phyloP scores from a whole-genome alignment of 2,113 vertebrate genomes.

The Promerops cafer region DNA sequence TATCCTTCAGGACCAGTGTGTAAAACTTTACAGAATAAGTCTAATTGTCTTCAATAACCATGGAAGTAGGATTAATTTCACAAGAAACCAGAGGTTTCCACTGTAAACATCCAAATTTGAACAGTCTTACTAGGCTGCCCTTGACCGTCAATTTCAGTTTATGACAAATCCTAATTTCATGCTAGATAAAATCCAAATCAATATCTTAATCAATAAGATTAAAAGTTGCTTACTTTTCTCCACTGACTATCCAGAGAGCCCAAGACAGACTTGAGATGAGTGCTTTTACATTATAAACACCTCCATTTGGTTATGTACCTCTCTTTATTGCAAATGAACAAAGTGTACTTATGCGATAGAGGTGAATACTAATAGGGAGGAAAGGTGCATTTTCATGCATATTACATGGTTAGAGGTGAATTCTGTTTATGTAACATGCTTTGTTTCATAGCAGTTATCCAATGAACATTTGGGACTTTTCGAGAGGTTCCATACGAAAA shows the following conservation, averaged over 20 bases:
- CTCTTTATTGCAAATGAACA: not conserved
- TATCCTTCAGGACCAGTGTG: not conserved
- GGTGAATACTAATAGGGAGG: not conserved
- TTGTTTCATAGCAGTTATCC: not conserved
- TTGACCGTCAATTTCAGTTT: not conserved
- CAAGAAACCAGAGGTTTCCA: not conserved
- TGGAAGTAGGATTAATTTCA: not conserved
- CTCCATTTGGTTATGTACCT: not conserved
- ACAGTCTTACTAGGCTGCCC: not conserved
- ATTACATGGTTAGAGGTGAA: not conserved
- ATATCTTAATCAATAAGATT: not conserved
- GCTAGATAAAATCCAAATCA: not conserved
- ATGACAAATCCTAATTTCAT: not conserved
- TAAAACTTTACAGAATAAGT: not conserved
- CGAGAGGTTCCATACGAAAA: not conserved
- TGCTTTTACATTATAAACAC: not conserved
- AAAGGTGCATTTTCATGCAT: not conserved
- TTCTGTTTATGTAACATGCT: not conserved
- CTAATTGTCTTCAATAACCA: not conserved
- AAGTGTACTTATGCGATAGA: not conserved
- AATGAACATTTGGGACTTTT: not conserved
- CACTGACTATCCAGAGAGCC: not conserved
- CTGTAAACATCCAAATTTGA: not conserved
- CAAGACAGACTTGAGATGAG: not conserved
- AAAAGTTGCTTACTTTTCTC: not conserved